phyloP scores from a whole-genome alignment of 2,888 invertebrate species.

The Chirona hameri region DNA sequence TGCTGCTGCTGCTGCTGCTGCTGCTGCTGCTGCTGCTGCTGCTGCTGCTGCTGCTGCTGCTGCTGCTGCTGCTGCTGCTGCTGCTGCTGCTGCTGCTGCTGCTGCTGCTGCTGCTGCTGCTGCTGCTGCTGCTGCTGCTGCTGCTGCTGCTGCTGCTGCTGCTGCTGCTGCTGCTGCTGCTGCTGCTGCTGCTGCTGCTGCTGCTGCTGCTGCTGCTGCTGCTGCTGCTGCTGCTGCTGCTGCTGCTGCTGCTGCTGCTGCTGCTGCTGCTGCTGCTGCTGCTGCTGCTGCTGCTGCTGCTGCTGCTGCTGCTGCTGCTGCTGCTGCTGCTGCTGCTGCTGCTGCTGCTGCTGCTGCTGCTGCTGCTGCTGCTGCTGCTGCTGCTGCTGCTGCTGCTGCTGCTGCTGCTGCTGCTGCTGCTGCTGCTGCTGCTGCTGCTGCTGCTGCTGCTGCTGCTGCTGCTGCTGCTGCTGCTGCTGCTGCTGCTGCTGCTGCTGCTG shows the following conservation, averaged over 20 bases:
- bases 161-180: background rate
- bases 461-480: background rate
- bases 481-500: background rate
- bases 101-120: background rate
- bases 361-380: constrained; percentile 8
- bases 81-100: constrained; percentile 1
- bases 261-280: background rate
- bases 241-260: background rate
- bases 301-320: background rate
- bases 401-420: background rate
- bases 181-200: background rate
- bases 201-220: background rate
- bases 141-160: constrained; percentile 13
- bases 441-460: constrained; percentile 1
- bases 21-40: background rate
- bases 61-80: constrained; percentile 4
- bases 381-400: background rate
- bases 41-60: background rate
- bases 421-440: constrained; percentile 4
- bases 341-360: background rate
- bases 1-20: constrained; percentile 8
- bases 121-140: background rate
- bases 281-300: constrained; percentile 14
- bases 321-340: background rate
- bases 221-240: constrained; percentile 1